Evolutionary conservation across 2,888 invertebrate species (phyloP).

Genomic region (Ferdinandea cuprea): DNA sequence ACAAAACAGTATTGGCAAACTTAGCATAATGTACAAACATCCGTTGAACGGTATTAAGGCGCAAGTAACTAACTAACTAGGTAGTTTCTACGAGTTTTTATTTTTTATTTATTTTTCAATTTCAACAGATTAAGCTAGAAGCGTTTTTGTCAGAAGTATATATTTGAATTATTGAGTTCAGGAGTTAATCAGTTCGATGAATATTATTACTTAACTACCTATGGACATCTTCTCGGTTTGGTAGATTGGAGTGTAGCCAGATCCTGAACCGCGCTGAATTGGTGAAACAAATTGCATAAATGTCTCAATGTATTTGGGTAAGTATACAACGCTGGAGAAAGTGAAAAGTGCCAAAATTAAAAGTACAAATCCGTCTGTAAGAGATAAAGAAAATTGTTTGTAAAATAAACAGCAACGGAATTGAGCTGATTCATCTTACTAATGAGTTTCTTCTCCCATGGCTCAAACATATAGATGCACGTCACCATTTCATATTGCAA

Average conservation of each 20-base stretch:
- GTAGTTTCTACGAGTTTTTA: too few relatives aligned
- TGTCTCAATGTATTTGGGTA: conserved; percentile 84
- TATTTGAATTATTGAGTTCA: background rate
- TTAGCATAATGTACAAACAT: conserved; percentile 22
- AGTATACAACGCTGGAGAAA: conserved; percentile 85
- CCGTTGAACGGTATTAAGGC: conserved; percentile 5
- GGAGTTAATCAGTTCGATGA: background rate
- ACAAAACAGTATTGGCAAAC: conserved; percentile 36
- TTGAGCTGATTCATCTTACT: conserved; percentile 78
- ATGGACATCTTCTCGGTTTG: conserved; percentile 78
- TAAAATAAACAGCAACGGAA: background rate
- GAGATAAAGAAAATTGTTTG: background rate
- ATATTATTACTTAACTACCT: conserved; percentile 68
- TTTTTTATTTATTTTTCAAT: background rate
- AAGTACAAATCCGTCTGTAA: conserved; percentile 83
- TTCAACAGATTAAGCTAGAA: background rate
- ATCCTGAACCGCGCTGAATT: conserved; percentile 60
- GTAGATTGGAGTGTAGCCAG: conserved; percentile 75
- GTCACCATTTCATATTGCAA: conserved; percentile 83
- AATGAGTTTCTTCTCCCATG: conserved; percentile 83
- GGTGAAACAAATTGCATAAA: conserved; percentile 80
- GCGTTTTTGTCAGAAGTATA: conserved; percentile 2
- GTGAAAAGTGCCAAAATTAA: conserved; percentile 84
- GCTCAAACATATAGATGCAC: conserved; percentile 84
- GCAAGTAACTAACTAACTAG: background rate